A percentile compares a stretch with the other conserved stretches of the same genome.
Evolutionary conservation across 2,888 invertebrate species (phyloP).

Genomic region (Andrena bicolor): DNA sequence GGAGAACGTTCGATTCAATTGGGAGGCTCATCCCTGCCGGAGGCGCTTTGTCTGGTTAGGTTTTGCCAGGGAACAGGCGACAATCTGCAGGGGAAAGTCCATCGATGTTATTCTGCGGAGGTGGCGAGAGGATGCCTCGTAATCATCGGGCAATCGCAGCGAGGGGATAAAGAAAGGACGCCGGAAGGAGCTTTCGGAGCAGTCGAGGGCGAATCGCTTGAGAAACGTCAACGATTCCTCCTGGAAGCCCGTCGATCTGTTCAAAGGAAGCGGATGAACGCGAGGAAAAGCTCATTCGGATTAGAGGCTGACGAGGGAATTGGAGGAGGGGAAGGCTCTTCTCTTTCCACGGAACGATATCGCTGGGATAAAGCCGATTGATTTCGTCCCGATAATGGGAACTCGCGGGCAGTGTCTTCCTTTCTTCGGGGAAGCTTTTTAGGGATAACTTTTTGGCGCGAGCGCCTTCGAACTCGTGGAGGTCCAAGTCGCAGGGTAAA

Average conservation of each 20-base stretch:
- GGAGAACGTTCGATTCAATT: slow-evolving; percentile 5
- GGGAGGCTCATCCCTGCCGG: background rate
- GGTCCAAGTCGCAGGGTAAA: too few species aligned
- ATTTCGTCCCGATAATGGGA: slow-evolving; percentile 80
- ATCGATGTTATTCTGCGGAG: slow-evolving; percentile 18
- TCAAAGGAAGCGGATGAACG: slow-evolving; percentile 64
- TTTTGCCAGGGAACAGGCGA: background rate
- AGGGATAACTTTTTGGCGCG: too few species aligned
- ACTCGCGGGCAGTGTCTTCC: slow-evolving; percentile 60
- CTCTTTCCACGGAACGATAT: slow-evolving; percentile 76
- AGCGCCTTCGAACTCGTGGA: too few species aligned
- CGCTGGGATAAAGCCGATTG: slow-evolving; percentile 78
- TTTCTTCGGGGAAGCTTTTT: slow-evolving; percentile 12
- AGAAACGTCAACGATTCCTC: slow-evolving; percentile 65
- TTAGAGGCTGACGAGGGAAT: slow-evolving; percentile 66
- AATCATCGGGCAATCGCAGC: slow-evolving; percentile 51
- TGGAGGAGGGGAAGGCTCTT: slow-evolving; percentile 29
- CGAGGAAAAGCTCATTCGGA: slow-evolving; percentile 77
- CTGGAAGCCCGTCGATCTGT: slow-evolving; percentile 41
- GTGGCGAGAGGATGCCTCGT: slow-evolving; percentile 25
- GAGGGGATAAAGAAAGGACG: slow-evolving; percentile 48
- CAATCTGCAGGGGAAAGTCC: background rate
- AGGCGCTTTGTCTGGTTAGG: background rate
- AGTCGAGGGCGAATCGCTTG: slow-evolving; percentile 52
- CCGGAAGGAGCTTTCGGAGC: slow-evolving; percentile 27